These are phyloP conservation scores for Orycteropus afer DNA, from an alignment of 2,113 vertebrate genomes.

Conservation along the genomic window DNA sequence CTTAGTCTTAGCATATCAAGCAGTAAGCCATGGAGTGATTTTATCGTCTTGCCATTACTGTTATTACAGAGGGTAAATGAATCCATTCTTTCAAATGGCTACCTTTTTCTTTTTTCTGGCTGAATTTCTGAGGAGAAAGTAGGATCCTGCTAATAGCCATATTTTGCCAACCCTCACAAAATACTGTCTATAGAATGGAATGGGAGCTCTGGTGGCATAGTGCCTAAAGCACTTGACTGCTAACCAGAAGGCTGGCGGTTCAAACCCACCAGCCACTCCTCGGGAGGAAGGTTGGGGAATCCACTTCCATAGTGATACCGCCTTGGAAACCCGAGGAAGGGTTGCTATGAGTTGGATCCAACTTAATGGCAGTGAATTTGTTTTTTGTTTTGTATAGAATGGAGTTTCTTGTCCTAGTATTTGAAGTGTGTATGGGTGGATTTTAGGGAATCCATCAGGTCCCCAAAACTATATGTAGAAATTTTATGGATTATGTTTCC, in stretches of 20 bases:
- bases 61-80: not conserved
- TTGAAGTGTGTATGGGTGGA: not conserved
- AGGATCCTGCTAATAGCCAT: not conserved
- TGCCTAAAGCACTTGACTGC: no score
- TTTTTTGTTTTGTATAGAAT: no score
- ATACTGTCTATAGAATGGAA: not conserved
- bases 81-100: not conserved
- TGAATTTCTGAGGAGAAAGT: constrained; percentile 19
- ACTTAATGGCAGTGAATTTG: no score
- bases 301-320: no score
- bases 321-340: no score
- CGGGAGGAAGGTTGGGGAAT: no score
- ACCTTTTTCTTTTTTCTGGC: not conserved
- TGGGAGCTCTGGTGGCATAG: no score
- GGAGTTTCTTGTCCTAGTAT: not conserved
- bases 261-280: no score
- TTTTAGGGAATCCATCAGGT: not conserved
- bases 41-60: not conserved
- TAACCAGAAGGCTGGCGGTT: no score
- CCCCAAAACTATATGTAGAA: not conserved
- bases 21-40: not conserved
- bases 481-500: constrained; percentile 17
- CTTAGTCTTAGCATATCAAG: not conserved
- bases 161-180: not conserved
- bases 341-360: no score